Evolutionary conservation across 2,113 vertebrate genomes (phyloP).

Genomic region (Neomonachus schauinslandi): DNA sequence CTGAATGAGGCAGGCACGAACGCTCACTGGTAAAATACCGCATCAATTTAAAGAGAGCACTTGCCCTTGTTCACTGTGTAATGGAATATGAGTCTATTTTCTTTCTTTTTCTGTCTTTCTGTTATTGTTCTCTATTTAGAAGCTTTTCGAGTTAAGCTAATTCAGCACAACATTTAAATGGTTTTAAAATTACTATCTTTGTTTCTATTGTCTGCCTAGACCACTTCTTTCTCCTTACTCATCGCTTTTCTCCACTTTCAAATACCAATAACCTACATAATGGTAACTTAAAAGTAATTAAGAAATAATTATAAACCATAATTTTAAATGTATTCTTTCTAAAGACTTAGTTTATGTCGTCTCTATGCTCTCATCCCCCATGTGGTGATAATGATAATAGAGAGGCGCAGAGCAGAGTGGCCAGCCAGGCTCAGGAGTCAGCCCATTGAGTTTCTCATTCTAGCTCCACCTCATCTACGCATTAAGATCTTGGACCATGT

Average conservation of each 20-base stretch:
- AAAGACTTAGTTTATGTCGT: background rate
- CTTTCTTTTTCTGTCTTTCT: background rate
- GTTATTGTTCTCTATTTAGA: background rate
- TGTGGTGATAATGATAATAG: background rate
- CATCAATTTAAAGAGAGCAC: background rate
- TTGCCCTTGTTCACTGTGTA: background rate
- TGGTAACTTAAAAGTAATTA: background rate
- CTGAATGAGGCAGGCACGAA: background rate
- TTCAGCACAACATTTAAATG: background rate
- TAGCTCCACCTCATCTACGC: background rate
- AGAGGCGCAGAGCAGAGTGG: background rate
- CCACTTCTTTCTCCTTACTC: background rate
- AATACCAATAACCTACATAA: background rate
- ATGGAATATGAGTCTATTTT: background rate
- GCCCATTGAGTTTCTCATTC: background rate
- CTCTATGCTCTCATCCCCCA: background rate
- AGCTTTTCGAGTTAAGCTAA: background rate
- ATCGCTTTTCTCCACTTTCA: background rate
- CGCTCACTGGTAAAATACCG: accelerated
- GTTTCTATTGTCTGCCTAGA: background rate
- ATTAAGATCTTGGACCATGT: background rate
- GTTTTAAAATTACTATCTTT: background rate
- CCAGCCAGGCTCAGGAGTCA: background rate
- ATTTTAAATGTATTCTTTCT: background rate
- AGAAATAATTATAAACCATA: background rate